Evolutionary conservation across 2,797 vertebrate species (phyloP), one percentile per base, ranked within the genome.

Genomic region (Stomatorhinus walkeri): DNA sequence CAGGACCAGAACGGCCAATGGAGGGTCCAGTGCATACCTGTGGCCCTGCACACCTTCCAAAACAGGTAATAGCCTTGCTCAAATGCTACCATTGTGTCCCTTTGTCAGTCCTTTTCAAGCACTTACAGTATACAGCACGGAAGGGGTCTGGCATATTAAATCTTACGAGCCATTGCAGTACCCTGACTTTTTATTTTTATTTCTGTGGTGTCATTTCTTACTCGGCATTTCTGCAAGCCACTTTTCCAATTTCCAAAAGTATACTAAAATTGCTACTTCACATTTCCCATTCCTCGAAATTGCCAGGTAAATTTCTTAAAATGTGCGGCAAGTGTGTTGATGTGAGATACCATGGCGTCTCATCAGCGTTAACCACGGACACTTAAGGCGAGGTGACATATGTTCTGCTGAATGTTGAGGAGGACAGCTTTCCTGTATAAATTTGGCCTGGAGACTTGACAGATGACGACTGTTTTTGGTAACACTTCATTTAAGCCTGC

Each of bases 1-100:
- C 48, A 94, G 0, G 98, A 99, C 93, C 96, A 95, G 91, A 93
- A 93, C 0, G 95, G 95, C 51, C 96, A 98, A 85, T 99, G 98
- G 98, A 95, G 98, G 81, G 94, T 98, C 40, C 98, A 99, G 93
- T 98, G 97, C 90, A 97, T 99, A 6, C 97, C 98, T 0, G 92
- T 91, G 1, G 96, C 96, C 0, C 95, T 95, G 46, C 94, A 96
- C 93, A 97, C 97, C 76, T 99, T 98, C 93, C 94, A 97, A 89
- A 99, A 97, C 95, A 96, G 98, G 98, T 99, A 19, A 24, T 51
- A 85, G 46, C 22, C 32, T 64, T 83, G 52, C 32, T 52, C 16
- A 5, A 14, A 14, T 68, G 24, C 28, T 43, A 43, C 32, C 32
- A 3, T 9, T 52, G 7, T 24, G 40, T 3, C 19, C 9, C 72